A percentile compares a stretch with the other conserved stretches of the same genome.
phyloP scores from a whole-genome alignment of 2,888 invertebrate species.

The Temnothorax unifasciatus region DNA sequence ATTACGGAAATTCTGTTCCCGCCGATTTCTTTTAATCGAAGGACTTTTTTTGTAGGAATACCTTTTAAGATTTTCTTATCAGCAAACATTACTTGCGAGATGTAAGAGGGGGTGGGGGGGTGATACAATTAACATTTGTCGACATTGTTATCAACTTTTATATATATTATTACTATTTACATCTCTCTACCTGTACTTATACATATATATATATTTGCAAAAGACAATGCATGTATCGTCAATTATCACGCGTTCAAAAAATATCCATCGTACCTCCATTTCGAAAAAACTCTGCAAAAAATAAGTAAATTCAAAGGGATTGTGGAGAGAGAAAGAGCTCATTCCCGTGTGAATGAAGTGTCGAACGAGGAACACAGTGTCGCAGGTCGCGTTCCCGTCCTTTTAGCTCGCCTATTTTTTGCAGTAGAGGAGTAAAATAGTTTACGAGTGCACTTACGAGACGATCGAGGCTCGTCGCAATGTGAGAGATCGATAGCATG shows the following conservation, averaged over 20 bases:
- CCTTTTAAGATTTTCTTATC: not conserved
- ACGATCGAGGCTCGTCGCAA: constrained; percentile 41
- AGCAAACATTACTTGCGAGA: not conserved
- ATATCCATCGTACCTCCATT: constrained; percentile 42
- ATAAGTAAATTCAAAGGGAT: constrained; percentile 46
- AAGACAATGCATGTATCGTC: constrained; percentile 55
- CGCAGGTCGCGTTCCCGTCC: constrained; percentile 33
- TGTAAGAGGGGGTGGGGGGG: not conserved
- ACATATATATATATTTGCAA: constrained; percentile 28
- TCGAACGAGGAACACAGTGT: not conserved
- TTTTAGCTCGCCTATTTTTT: constrained; percentile 52
- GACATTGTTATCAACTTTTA: constrained; percentile 35
- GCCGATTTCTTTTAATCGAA: constrained; percentile 48
- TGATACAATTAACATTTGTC: constrained; percentile 1
- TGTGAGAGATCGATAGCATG: constrained; percentile 40
- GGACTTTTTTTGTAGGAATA: not conserved
- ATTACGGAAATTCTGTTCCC: not conserved
- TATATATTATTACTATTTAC: constrained; percentile 22
- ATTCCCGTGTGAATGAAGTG: constrained; percentile 30
- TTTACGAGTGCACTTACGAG: constrained; percentile 50
- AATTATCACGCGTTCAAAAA: constrained; percentile 40
- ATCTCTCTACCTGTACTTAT: not conserved
- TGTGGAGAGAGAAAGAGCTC: not conserved
- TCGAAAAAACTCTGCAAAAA: constrained; percentile 40
- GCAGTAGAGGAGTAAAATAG: constrained; percentile 46